A percentile compares a stretch with the other conserved stretches of the same genome.
phyloP scores from a whole-genome alignment of 2,797 vertebrate species.

The Clarias platycephalus region DNA sequence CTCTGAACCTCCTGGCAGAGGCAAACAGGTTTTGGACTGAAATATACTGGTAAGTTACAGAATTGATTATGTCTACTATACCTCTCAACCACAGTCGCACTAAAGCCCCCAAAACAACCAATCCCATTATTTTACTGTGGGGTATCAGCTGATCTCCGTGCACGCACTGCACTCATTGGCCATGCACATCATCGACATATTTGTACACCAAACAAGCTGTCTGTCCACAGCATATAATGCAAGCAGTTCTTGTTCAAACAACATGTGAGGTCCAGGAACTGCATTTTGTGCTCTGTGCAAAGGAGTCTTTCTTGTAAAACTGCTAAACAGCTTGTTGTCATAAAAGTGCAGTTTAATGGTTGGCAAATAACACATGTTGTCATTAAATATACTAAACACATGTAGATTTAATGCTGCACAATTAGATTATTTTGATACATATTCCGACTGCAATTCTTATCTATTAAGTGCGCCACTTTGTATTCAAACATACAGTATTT shows the following conservation, averaged over 20 bases:
- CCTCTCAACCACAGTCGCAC: not conserved
- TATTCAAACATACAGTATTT: no score
- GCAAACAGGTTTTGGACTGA: not conserved
- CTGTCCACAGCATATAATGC: not conserved
- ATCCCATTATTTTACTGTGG: not conserved
- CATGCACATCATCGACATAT: not conserved
- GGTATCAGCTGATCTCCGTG: not conserved
- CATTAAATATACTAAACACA: not conserved
- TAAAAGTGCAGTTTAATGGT: not conserved
- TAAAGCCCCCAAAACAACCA: not conserved
- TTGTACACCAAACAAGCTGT: not conserved
- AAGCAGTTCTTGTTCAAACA: not conserved
- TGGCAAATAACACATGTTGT: not conserved
- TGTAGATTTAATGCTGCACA: not conserved
- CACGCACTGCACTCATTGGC: not conserved
- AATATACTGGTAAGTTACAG: not conserved
- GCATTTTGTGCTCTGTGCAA: not conserved
- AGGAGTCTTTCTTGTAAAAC: not conserved
- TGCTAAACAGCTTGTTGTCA: not conserved
- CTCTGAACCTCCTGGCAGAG: not conserved
- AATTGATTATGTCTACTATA: not conserved
- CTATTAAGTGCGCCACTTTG: no score
- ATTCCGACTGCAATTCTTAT: no score
- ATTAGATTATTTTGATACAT: no score
- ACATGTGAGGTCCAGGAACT: not conserved